phyloP scores from a whole-genome alignment of 64 coral and sea anemone species.

The Catalaphyllia jardinei region DNA sequence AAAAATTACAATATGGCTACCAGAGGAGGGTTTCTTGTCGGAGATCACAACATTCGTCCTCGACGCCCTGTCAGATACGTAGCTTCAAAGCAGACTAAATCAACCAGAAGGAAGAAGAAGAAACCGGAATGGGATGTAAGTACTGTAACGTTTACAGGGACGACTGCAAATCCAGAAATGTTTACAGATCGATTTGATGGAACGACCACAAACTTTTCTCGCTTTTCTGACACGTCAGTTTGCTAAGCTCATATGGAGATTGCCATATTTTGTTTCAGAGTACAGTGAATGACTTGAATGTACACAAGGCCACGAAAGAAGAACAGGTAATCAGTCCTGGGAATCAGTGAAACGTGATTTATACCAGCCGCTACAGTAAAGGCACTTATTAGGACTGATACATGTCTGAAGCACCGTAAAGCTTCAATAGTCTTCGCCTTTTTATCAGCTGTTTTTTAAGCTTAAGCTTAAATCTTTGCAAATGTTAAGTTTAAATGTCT shows the following conservation, averaged over 20 bases:
- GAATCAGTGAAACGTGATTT: background rate
- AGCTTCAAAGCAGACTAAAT: conserved; percentile 23
- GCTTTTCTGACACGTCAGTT: background rate
- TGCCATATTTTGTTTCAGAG: conserved; percentile 8
- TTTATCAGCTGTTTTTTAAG: too few species aligned
- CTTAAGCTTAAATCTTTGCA: too few species aligned
- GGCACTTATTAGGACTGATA: too few species aligned
- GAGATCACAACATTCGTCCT: conserved; percentile 18
- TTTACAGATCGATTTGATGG: too few species aligned
- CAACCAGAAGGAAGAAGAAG: conserved; percentile 50
- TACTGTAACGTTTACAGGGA: background rate
- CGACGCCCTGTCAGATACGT: conserved; percentile 18
- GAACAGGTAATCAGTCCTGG: conserved; percentile 26
- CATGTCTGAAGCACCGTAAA: too few species aligned
- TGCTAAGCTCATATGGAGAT: background rate
- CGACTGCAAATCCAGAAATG: background rate
- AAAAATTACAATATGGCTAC: conserved; percentile 63
- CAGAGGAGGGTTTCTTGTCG: conserved; percentile 62
- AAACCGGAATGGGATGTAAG: conserved; percentile 78
- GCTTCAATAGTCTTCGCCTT: too few species aligned
- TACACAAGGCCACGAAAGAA: conserved; percentile 57
- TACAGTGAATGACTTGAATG: conserved; percentile 61
- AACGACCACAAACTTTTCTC: too few species aligned
- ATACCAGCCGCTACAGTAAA: background rate
- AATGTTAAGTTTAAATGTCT: too few species aligned